Percentiles rank a stretch among this genome's conserved stretches.
These are phyloP conservation scores for Anticlea derivata DNA, from an alignment of 2,888 invertebrate species.

Conservation along the genomic window DNA sequence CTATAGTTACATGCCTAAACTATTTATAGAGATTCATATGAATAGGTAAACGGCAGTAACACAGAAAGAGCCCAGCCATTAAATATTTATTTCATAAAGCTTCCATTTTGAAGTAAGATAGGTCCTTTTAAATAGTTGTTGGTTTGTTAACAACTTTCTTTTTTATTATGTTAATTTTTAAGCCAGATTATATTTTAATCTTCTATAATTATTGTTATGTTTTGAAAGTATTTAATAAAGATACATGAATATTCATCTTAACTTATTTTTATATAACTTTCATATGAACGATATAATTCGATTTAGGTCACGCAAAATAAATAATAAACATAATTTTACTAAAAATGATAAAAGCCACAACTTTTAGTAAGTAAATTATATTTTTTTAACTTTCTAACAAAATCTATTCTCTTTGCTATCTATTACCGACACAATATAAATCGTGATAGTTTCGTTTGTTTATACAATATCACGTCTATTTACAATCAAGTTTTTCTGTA, in stretches of 20 bases:
- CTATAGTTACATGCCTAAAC: neutral
- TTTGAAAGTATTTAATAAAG: slow-evolving; percentile 24
- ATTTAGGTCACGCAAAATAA: too few species aligned
- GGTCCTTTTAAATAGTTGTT: neutral
- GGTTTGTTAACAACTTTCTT: neutral
- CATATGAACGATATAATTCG: neutral
- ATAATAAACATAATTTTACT: too few species aligned
- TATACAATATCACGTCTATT: too few species aligned
- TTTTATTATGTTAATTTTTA: slow-evolving; percentile 2
- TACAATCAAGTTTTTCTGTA: too few species aligned
- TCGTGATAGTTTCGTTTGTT: too few species aligned
- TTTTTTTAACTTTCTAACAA: too few species aligned
- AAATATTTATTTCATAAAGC: slow-evolving; percentile 14
- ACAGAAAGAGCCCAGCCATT: slow-evolving; percentile 2
- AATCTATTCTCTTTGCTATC: too few species aligned
- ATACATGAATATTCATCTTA: neutral
- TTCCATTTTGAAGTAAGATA: slow-evolving; percentile 18
- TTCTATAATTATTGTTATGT: slow-evolving; percentile 19
- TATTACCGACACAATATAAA: too few species aligned
- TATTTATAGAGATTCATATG: neutral
- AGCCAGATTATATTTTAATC: slow-evolving; percentile 13
- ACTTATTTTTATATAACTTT: slow-evolving; percentile 1
- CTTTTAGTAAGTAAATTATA: too few species aligned
- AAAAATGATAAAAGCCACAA: too few species aligned
- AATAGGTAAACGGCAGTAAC: neutral